phyloP scores from a whole-genome alignment of 2,797 vertebrate genomes.

The Sebastes iracundus region DNA sequence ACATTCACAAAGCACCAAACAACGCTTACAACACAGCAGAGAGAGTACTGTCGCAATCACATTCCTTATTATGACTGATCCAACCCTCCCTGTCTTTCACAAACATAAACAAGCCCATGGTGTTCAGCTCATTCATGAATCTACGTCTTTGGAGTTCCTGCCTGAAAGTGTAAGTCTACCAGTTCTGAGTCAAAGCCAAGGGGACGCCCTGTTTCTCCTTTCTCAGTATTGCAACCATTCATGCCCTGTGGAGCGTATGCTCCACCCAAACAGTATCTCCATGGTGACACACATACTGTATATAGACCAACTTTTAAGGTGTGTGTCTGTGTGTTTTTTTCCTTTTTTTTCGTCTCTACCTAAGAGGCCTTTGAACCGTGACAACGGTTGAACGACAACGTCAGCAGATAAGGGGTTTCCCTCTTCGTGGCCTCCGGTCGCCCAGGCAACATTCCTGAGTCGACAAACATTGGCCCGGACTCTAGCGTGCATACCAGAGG shows the following conservation, averaged over 20 bases:
- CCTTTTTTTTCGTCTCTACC: constrained; percentile 37
- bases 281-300: constrained; percentile 66
- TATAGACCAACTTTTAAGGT: constrained; percentile 65
- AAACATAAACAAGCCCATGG: constrained; percentile 55
- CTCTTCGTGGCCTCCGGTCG: constrained; percentile 71
- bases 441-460: constrained; percentile 81
- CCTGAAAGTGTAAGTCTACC: constrained; percentile 60
- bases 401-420: constrained; percentile 83
- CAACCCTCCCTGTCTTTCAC: constrained; percentile 50
- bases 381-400: constrained; percentile 74
- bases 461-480: constrained; percentile 82
- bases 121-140: constrained; percentile 74
- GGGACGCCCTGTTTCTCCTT: constrained; percentile 56
- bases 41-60: constrained; percentile 55
- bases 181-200: constrained; percentile 67
- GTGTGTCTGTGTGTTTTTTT: constrained; percentile 53
- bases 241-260: constrained; percentile 60
- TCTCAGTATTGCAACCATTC: constrained; percentile 60
- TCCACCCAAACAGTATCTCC: constrained; percentile 78
- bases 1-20: constrained; percentile 33
- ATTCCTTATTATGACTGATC: constrained; percentile 35
- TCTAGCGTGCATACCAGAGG: constrained; percentile 75
- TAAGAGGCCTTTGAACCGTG: constrained; percentile 69
- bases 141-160: constrained; percentile 48
- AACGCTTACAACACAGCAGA: constrained; percentile 29